phyloP scores from a whole-genome alignment of 1,140 invertebrate genomes.

The Papilio helenus region DNA sequence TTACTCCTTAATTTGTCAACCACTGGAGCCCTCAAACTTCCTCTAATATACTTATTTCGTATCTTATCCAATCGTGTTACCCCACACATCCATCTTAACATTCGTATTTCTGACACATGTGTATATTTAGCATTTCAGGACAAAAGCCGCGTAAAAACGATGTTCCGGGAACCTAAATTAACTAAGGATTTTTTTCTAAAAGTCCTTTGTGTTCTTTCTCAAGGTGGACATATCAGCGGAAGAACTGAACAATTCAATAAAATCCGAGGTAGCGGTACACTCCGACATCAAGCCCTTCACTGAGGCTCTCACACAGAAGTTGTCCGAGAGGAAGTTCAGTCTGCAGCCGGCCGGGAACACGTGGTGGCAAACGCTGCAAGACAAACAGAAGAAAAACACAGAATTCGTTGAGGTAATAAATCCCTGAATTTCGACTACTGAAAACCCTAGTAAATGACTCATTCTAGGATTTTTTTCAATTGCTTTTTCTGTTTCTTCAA shows the following conservation, averaged over 20 bases:
- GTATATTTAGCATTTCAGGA: no score
- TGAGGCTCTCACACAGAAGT: slow-evolving; percentile 84
- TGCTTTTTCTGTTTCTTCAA: no score
- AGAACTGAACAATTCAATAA: slow-evolving; percentile 95
- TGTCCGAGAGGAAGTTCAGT: slow-evolving; percentile 82
- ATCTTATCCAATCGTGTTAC: no score
- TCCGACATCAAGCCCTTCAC: slow-evolving; percentile 90
- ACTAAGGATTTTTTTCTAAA: neutral
- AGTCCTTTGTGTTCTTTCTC: slow-evolving; percentile 23
- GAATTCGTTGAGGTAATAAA: slow-evolving; percentile 83
- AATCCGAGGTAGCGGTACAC: slow-evolving; percentile 88
- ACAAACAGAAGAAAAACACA: slow-evolving; percentile 85
- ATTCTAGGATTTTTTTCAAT: no score
- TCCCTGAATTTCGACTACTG: neutral
- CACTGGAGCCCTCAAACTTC: no score
- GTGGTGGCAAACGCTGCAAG: slow-evolving; percentile 84
- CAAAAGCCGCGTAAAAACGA: no score
- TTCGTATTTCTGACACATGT: no score
- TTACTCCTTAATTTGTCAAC: no score
- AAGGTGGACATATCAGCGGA: slow-evolving; percentile 95
- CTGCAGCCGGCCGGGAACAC: slow-evolving; percentile 72
- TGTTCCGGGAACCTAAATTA: neutral
- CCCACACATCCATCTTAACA: no score
- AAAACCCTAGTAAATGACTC: no score
- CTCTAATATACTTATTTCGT: no score